A percentile compares a stretch with the other conserved stretches of the same genome.
Conservation (phyloP, 2,113 vertebrate genomes). For the Apeltes quadracus region DNA sequence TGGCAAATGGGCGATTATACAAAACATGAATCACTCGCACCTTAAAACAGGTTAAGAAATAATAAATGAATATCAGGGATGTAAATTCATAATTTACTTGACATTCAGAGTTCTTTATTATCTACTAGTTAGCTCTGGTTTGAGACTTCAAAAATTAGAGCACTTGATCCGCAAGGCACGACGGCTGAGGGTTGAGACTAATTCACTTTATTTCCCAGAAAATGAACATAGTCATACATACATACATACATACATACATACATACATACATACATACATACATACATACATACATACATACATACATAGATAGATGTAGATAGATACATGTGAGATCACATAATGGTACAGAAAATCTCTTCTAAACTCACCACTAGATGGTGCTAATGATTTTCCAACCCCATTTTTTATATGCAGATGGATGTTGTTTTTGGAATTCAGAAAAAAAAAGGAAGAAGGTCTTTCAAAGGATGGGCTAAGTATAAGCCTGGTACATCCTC, state of each 20-base stretch:
- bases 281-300: not conserved
- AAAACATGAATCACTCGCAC: conserved; percentile 33
- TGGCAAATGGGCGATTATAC: conserved; percentile 46
- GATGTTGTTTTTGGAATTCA: conserved; percentile 5
- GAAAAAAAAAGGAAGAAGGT: not conserved
- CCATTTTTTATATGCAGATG: not conserved
- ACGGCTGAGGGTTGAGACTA: conserved; percentile 12
- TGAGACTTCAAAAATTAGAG: conserved; percentile 40
- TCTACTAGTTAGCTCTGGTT: conserved; percentile 41
- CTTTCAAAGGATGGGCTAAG: not conserved
- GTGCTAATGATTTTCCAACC: conserved; percentile 66
- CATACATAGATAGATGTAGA: not conserved
- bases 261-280: not conserved
- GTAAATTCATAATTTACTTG: conserved; percentile 60
- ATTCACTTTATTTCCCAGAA: conserved; percentile 8
- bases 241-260: not conserved
- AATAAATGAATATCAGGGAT: conserved; percentile 45
- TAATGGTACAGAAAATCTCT: conserved; percentile 25
- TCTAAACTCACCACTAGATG: conserved; percentile 68
- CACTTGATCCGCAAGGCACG: conserved; percentile 34
- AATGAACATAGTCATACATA: conserved; percentile 2
- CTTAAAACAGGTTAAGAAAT: conserved; percentile 39
- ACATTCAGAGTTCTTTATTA: conserved; percentile 58
- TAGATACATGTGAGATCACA: not conserved
- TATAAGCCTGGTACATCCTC: not conserved